Base-by-base conservation (phyloP, 1,140 invertebrate species). In the Dinoponera quadriceps region DNA sequence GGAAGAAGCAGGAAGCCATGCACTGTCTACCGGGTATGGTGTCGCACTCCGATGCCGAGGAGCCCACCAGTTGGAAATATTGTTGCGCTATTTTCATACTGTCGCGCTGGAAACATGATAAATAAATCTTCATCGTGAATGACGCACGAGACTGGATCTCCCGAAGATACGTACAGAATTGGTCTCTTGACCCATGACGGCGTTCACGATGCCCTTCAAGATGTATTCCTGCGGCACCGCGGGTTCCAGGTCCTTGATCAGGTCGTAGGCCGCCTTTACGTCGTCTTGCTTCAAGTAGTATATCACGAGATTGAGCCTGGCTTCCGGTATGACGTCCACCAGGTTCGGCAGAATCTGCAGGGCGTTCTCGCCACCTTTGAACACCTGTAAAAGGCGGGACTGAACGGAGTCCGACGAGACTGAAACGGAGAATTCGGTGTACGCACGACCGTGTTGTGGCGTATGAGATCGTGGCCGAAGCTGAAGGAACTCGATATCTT, bases 1-100 rank as follows among this genome's bases (percentile, higher is more conserved):
- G 95, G 93, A 99, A 99, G 94, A 98, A 99, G 55, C 97, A 98
- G 0, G 98, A 99, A 0, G 99, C 98, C 98, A 99, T 99, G 91
- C 98, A 99, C 93, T 99, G 99, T 44, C 99, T 95, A 0, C 99
- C 99, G 1, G 97, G 97, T 90, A 98, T 98, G 16, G 97, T 98
- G 94, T 99, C 98, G 93, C 98, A 99, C 95, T 99, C 99, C 63
- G 98, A 98, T 1, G 97, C 97, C 44, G 98, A 99, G 85, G 98
- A 98, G 60, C 99, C 99, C 29, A 99, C 98, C 63, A 99, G 93
- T 93, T 99, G 98, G 89, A 99, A 99, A 93, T 98, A 99, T 93
- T 99, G 98, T 89, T 99, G 98, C 0, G 99, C 99, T 14, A 97
- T 96, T 95, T 99, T 99, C 69, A 99, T 95, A 91, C 99, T 97